Evolutionary conservation across 2,888 invertebrate genomes (phyloP).

Genomic region (Sesamia inferens): DNA sequence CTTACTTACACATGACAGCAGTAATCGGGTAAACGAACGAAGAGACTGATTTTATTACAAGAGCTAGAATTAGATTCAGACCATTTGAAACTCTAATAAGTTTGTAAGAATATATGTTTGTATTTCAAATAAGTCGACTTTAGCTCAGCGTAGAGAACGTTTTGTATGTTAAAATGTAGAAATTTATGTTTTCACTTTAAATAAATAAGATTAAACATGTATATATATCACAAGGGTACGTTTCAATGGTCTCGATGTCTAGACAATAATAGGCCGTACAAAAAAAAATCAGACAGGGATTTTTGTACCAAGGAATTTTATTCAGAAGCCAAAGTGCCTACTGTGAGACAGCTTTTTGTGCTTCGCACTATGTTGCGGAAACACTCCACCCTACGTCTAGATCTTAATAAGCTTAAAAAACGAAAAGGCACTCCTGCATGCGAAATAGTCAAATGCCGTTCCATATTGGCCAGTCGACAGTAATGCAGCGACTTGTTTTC

Average conservation of each 20-base stretch:
- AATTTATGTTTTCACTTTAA: constrained; percentile 13
- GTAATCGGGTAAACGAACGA: constrained; percentile 54
- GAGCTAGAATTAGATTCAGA: constrained; percentile 43
- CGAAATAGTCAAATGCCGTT: no score
- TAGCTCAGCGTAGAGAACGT: constrained; percentile 1
- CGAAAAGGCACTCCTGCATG: no score
- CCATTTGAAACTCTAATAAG: constrained; percentile 46
- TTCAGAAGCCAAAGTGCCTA: no score
- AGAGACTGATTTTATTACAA: constrained; percentile 55
- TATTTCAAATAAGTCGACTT: constrained; percentile 29
- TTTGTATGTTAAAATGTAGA: constrained; percentile 41
- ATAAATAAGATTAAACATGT: constrained; percentile 28
- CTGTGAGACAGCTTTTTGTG: no score
- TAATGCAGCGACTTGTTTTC: no score
- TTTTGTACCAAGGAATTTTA: no score
- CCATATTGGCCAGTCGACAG: no score
- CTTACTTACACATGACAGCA: constrained; percentile 14
- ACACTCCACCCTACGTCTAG: no score
- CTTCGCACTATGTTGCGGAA: no score
- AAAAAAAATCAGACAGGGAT: no score
- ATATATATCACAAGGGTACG: constrained; percentile 1
- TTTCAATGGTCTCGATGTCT: constrained; percentile 16
- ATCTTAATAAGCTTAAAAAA: no score
- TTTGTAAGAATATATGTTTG: constrained; percentile 36
- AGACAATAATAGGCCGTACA: constrained; percentile 21